Evolutionary conservation across 2,797 vertebrate species (phyloP).

Genomic region (Macroramphosus scolopax): DNA sequence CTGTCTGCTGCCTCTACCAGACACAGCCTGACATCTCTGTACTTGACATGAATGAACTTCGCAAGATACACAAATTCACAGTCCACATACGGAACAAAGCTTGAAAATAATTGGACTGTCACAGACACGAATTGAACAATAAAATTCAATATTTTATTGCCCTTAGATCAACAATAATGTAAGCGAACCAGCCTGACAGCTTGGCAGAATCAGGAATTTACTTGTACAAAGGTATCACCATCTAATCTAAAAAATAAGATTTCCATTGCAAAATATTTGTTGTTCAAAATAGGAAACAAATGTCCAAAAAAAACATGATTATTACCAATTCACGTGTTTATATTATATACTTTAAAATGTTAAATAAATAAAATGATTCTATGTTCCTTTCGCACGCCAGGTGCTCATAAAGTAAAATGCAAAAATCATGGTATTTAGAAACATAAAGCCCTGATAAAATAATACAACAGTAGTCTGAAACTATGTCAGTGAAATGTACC

Average conservation of each 20-base stretch:
- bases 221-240: slow-evolving; percentile 66
- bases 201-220: slow-evolving; percentile 68
- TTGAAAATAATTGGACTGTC: background rate
- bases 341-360: slow-evolving; percentile 76
- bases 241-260: slow-evolving; percentile 71
- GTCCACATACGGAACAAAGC: background rate
- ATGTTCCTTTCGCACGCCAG: slow-evolving; percentile 78
- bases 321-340: slow-evolving; percentile 65
- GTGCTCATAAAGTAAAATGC: slow-evolving; percentile 76
- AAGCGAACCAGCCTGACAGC: slow-evolving; percentile 72
- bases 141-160: slow-evolving; percentile 69
- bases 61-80: background rate
- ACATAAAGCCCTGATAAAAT: slow-evolving; percentile 60
- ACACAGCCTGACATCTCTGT: slow-evolving; percentile 10
- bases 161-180: slow-evolving; percentile 56
- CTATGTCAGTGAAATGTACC: slow-evolving; percentile 65
- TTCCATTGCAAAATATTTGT: slow-evolving; percentile 72
- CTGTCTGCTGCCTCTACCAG: slow-evolving; percentile 13
- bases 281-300: slow-evolving; percentile 75
- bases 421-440: slow-evolving; percentile 63
- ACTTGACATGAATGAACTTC: slow-evolving; percentile 4
- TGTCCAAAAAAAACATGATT: slow-evolving; percentile 72
- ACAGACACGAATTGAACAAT: slow-evolving; percentile 38
- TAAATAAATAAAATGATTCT: slow-evolving; percentile 73
- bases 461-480: slow-evolving; percentile 57